Evolutionary conservation across 2,888 invertebrate species (phyloP), one percentile per base, ranked within the genome.

Genomic region (Nymphalis c-album): DNA sequence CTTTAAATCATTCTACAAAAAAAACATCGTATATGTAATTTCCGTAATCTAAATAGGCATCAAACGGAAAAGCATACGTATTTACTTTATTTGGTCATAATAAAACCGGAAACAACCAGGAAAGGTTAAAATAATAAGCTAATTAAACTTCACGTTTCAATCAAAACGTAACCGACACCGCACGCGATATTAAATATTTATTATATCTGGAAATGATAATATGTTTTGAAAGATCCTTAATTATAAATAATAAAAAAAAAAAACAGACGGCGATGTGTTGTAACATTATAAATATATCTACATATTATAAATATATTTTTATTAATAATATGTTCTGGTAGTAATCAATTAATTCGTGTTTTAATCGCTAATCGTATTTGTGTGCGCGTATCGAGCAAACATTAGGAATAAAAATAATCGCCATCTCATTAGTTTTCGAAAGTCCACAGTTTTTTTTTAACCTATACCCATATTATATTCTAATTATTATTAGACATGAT

Each of bases 61-160:
- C 22, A 64, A 58, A 63, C 26, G 58, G 51, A 68, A 51, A 64
- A 66, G 48, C 48, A 48, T 17, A 60, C 13, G 13, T 40, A 7
- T 20, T 60, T 55, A 50, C 50, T 46, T 46, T 67, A 66, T 69
- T 59, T 40, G 47, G 53, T 48, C 13, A 46, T 60, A 63, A 63
- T 31, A 40, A 69, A 63, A 63, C 60, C 60, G 69, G 69, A 69
- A 69, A 51, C 57, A 47, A 20, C n/a, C 58, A 46, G 53, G 55
- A 55, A 65, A 65, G 51, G 31, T 35, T 63, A 51, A 63, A 60
- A 63, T 64, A 60, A 58, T 45, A 50, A 50, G 50, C 31, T 60
- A 67, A 67, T 69, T 63, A 67, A 60, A 45, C 53, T 48, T 35
- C 60, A 45, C 45, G 55, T 63, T 40, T 40, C 22, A 31, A 57